phyloP scores from a whole-genome alignment of 2,888 invertebrate genomes.

The Brachyptera putata region DNA sequence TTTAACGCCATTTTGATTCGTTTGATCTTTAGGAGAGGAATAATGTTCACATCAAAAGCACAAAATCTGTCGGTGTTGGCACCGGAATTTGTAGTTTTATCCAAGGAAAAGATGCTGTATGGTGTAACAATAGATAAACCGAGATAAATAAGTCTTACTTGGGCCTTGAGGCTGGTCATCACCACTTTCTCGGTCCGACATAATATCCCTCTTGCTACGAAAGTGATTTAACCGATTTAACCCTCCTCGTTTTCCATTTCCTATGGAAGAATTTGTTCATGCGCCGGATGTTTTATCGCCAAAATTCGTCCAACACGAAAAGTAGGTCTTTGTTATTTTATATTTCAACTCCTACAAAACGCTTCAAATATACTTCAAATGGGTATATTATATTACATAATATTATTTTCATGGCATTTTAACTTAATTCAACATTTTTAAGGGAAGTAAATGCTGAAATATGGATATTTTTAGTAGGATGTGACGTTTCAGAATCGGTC shows the following conservation, averaged over 20 bases:
- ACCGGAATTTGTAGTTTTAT: neutral
- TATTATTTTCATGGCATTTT: neutral
- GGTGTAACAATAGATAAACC: neutral
- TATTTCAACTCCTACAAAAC: neutral
- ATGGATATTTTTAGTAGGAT: slow-evolving; percentile 16
- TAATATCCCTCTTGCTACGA: slow-evolving; percentile 30
- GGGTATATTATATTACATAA: neutral
- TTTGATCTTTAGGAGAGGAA: slow-evolving; percentile 25
- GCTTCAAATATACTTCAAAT: too few species aligned
- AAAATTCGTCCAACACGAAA: slow-evolving; percentile 15
- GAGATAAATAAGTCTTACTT: slow-evolving; percentile 38
- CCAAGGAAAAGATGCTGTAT: neutral
- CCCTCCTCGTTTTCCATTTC: slow-evolving; percentile 37
- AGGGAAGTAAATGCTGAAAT: neutral
- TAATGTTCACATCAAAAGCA: neutral
- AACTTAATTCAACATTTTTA: neutral
- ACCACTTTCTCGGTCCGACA: slow-evolving; percentile 44
- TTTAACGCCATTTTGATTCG: slow-evolving; percentile 34
- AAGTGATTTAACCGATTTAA: slow-evolving; percentile 33
- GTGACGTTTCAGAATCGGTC: slow-evolving; percentile 28
- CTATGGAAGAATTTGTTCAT: slow-evolving; percentile 34
- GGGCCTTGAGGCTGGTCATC: slow-evolving; percentile 43
- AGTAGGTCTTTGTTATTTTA: slow-evolving; percentile 27
- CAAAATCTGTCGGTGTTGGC: neutral
- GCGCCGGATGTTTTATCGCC: slow-evolving; percentile 31